Conservation (phyloP, 1,140 invertebrate genomes). For the Physella acuta region DNA sequence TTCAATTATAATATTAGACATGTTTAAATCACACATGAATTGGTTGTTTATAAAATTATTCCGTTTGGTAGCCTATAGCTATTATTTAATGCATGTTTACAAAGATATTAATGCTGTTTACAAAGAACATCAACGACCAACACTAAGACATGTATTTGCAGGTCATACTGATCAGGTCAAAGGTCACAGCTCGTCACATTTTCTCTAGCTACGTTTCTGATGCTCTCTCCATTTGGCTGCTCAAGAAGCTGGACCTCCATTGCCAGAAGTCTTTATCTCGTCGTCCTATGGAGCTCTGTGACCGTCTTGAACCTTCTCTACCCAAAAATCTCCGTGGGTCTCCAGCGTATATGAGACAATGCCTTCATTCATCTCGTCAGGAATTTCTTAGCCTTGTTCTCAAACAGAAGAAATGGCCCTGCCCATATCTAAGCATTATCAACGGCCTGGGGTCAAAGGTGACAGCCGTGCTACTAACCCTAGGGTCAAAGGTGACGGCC, state of each 20-base stretch:
- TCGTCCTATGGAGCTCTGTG: slow-evolving; percentile 53
- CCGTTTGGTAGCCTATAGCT: too few species aligned
- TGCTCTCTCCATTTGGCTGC: slow-evolving; percentile 51
- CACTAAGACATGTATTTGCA: neutral
- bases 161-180: slow-evolving; percentile 43
- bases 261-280: slow-evolving; percentile 43
- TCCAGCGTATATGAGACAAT: slow-evolving; percentile 46
- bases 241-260: slow-evolving; percentile 53
- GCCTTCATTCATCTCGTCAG: slow-evolving; percentile 35
- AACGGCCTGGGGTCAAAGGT: slow-evolving; percentile 34
- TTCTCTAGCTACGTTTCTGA: slow-evolving; percentile 47
- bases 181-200: slow-evolving; percentile 41
- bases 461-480: slow-evolving; percentile 6
- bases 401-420: slow-evolving; percentile 30
- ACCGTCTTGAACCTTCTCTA: slow-evolving; percentile 18
- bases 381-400: neutral
- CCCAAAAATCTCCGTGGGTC: slow-evolving; percentile 53
- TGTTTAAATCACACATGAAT: neutral
- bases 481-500: too few species aligned
- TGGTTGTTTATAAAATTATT: too few species aligned
- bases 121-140: too few species aligned
- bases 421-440: slow-evolving; percentile 53
- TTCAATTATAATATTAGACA: too few species aligned
- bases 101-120: neutral
- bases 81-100: too few species aligned